Percentiles rank a stretch among this genome's conserved stretches.
Evolutionary conservation across 2,797 vertebrate species (phyloP).

Genomic region (Urophycis tenuis): DNA sequence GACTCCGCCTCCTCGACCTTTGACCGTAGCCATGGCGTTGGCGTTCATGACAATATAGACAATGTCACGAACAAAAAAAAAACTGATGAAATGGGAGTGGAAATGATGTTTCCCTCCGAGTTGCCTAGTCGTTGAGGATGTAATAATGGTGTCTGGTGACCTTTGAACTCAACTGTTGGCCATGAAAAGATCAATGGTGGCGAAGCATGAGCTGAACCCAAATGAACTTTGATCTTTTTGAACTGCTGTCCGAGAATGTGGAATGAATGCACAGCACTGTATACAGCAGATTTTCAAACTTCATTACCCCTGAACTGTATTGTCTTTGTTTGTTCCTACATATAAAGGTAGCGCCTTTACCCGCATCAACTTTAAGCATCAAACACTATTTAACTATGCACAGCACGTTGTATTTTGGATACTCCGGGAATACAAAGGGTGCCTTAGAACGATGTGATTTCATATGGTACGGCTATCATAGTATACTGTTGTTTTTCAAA

Average conservation of each 20-base stretch:
- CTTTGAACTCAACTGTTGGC: neutral
- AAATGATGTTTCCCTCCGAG: slow-evolving; percentile 47
- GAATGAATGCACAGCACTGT: neutral
- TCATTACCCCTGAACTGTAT: neutral
- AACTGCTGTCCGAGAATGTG: neutral
- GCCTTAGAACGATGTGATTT: neutral
- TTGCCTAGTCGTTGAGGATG: slow-evolving; percentile 6
- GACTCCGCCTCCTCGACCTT: slow-evolving; percentile 77
- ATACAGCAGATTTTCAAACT: neutral
- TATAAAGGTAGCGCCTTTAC: neutral
- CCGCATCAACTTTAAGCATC: neutral
- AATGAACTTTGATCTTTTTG: neutral
- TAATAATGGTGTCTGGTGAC: neutral
- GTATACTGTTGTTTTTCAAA: neutral
- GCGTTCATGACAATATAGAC: slow-evolving; percentile 65
- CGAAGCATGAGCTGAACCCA: neutral
- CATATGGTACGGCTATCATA: neutral
- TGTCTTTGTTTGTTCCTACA: neutral
- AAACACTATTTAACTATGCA: neutral
- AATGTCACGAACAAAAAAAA: slow-evolving; percentile 46
- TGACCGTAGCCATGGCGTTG: slow-evolving; percentile 59
- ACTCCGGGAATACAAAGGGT: neutral
- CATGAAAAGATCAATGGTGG: neutral
- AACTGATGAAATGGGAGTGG: slow-evolving; percentile 76
- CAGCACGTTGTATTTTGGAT: neutral